Evolutionary conservation across 2,888 invertebrate species (phyloP).

Genomic region (Megamerina dolium): DNA sequence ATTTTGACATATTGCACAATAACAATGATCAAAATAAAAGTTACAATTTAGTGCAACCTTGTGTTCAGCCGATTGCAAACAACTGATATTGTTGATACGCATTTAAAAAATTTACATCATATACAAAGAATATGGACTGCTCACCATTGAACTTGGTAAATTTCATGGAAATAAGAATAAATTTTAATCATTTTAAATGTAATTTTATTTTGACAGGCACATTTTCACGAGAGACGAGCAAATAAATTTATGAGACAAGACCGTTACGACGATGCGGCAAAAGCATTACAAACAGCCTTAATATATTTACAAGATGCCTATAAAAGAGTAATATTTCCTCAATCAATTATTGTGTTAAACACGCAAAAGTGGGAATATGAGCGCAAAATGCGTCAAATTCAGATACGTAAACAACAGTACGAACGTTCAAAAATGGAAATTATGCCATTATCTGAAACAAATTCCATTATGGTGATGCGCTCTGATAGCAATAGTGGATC

Average conservation of each 20-base stretch:
- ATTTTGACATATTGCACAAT: too few relatives aligned
- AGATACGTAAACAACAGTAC: constrained; percentile 39
- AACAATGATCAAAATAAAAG: too few relatives aligned
- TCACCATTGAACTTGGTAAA: constrained; percentile 44
- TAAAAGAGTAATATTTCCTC: constrained; percentile 34
- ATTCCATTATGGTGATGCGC: constrained; percentile 13
- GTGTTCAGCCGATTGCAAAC: too few relatives aligned
- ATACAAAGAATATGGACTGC: constrained; percentile 41
- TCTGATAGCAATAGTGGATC: constrained; percentile 27
- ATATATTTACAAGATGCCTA: constrained; percentile 42
- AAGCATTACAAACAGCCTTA: constrained; percentile 41
- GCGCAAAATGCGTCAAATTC: constrained; percentile 41
- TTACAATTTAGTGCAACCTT: too few relatives aligned
- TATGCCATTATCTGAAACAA: constrained; percentile 23
- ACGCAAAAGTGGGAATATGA: constrained; percentile 40
- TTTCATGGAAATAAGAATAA: not conserved
- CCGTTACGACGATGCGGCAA: constrained; percentile 44
- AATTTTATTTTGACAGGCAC: constrained; percentile 33
- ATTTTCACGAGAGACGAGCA: constrained; percentile 46
- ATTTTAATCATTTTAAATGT: not conserved
- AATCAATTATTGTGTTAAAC: constrained; percentile 38
- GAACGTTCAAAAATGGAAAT: constrained; percentile 35
- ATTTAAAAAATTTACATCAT: too few relatives aligned
- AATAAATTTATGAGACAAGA: constrained; percentile 40
- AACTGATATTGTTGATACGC: too few relatives aligned